Conservation (phyloP, 2,888 invertebrate genomes). For the Epirrhoe tristata region DNA sequence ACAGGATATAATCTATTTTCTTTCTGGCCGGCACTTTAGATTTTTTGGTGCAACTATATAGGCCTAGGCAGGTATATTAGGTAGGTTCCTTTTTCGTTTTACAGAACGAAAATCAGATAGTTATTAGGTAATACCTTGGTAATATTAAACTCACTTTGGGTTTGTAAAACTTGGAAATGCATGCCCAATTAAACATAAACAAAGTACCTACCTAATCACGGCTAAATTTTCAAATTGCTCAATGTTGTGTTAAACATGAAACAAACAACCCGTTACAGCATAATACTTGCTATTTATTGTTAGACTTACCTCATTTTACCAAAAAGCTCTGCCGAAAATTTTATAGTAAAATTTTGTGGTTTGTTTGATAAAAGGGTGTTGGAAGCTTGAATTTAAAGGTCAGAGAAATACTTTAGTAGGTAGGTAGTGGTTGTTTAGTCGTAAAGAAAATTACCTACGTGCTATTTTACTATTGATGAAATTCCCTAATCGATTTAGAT, state of each 20-base stretch:
- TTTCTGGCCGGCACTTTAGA: too few relatives aligned
- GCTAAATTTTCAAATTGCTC: not conserved
- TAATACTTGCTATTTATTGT: not conserved
- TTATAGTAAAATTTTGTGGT: not conserved
- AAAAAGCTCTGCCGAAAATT: not conserved
- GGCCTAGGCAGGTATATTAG: too few relatives aligned
- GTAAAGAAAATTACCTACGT: too few relatives aligned
- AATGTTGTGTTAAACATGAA: slow-evolving; percentile 2
- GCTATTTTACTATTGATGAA: too few relatives aligned
- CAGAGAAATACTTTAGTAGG: not conserved
- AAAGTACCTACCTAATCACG: not conserved
- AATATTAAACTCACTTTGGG: too few relatives aligned
- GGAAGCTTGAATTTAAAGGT: not conserved
- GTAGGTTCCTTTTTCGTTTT: too few relatives aligned
- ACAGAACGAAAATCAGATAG: too few relatives aligned
- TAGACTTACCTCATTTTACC: not conserved
- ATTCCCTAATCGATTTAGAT: too few relatives aligned
- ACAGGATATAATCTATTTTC: too few relatives aligned
- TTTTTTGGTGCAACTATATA: too few relatives aligned
- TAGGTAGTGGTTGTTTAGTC: too few relatives aligned
- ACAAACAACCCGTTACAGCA: not conserved
- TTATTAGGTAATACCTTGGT: too few relatives aligned
- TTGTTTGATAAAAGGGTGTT: not conserved
- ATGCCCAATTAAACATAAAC: slow-evolving; percentile 6
- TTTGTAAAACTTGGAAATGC: not conserved